Conservation (phyloP, 2,888 invertebrate genomes). For the Athalia circularis region DNA sequence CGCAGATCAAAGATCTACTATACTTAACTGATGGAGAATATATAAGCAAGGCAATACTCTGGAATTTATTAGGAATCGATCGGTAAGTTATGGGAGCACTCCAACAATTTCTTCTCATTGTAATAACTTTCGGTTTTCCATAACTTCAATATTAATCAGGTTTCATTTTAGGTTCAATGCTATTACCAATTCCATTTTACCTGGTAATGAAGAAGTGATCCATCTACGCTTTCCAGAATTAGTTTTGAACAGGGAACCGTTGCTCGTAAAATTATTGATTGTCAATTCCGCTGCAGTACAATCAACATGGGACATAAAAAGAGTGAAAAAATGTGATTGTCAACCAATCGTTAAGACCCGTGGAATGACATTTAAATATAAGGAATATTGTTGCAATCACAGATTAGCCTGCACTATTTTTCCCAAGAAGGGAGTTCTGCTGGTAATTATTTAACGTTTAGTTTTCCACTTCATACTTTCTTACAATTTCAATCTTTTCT, state of each 20-base stretch:
- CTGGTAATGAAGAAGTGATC: slow-evolving; percentile 58
- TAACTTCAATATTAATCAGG: slow-evolving; percentile 41
- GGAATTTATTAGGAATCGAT: slow-evolving; percentile 71
- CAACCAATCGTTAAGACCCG: slow-evolving; percentile 55
- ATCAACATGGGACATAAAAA: slow-evolving; percentile 63
- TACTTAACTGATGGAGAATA: slow-evolving; percentile 58
- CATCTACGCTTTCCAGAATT: slow-evolving; percentile 65
- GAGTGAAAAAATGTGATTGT: slow-evolving; percentile 70
- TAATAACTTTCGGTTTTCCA: neutral
- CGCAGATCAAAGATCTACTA: slow-evolving; percentile 70
- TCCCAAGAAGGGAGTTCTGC: slow-evolving; percentile 62
- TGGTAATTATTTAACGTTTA: slow-evolving; percentile 56
- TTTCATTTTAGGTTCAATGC: slow-evolving; percentile 63
- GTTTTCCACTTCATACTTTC: neutral
- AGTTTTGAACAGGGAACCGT: slow-evolving; percentile 59
- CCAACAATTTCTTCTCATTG: neutral
- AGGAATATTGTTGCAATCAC: slow-evolving; percentile 69
- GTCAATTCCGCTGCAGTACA: slow-evolving; percentile 64
- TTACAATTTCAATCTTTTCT: neutral
- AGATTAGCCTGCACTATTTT: slow-evolving; percentile 63
- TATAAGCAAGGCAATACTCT: slow-evolving; percentile 70
- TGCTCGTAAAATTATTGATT: slow-evolving; percentile 63
- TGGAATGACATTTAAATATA: slow-evolving; percentile 62
- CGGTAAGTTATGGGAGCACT: slow-evolving; percentile 63
- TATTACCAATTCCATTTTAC: slow-evolving; percentile 63